Percentiles rank a stretch among this genome's conserved stretches.
Evolutionary conservation across 2,113 vertebrate genomes (phyloP).

Genomic region (Centrocercus urophasianus): DNA sequence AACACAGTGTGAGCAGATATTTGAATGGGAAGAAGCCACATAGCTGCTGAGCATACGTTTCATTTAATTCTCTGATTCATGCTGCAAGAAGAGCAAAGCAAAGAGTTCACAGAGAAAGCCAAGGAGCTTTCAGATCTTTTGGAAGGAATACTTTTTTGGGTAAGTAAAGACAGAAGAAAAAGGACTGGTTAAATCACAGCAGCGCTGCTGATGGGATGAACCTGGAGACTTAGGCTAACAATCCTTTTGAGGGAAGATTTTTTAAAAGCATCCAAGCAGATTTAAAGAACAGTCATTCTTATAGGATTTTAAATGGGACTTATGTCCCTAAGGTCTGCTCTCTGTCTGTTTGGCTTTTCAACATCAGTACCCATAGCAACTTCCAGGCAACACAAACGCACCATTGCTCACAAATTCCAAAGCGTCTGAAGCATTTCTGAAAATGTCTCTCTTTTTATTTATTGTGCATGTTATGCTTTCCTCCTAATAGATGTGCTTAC

Average conservation of each 20-base stretch:
- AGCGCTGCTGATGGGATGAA: background rate
- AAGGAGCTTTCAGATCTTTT: background rate
- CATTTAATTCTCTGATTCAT: background rate
- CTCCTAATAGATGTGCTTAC: background rate
- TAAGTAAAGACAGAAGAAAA: background rate
- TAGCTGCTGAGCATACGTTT: background rate
- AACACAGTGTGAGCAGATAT: background rate
- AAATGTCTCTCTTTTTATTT: slow-evolving; percentile 15
- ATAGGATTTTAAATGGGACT: slow-evolving; percentile 2
- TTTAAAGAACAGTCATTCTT: slow-evolving; percentile 6
- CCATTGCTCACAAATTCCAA: slow-evolving; percentile 51
- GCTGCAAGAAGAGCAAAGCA: background rate
- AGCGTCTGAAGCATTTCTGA: background rate
- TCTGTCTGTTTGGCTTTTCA: slow-evolving; percentile 40
- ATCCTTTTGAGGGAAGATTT: slow-evolving; percentile 7
- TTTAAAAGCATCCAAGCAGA: slow-evolving; percentile 20
- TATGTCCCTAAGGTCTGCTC: slow-evolving; percentile 20
- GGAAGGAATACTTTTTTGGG: background rate
- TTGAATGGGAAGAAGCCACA: background rate
- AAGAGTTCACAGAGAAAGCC: background rate
- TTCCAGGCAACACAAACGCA: background rate
- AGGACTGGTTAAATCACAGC: background rate
- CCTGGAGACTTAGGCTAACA: slow-evolving; percentile 3
- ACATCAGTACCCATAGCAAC: slow-evolving; percentile 53
- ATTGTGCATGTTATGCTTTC: background rate